phyloP scores from a whole-genome alignment of 2,797 vertebrate species.

The Takifugu rubripes region DNA sequence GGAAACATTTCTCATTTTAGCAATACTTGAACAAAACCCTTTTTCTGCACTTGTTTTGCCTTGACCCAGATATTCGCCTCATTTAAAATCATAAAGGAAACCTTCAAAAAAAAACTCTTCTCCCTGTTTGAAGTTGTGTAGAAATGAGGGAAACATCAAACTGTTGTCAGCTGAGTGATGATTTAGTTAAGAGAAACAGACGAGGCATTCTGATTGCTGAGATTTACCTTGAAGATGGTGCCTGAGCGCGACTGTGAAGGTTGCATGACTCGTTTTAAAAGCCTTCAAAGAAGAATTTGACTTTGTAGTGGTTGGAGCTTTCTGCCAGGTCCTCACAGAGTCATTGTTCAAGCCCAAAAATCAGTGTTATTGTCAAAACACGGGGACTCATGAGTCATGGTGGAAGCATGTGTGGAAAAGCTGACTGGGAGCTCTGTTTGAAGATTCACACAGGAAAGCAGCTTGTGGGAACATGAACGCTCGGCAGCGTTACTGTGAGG shows the following conservation, averaged over 20 bases:
- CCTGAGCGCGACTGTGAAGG: slow-evolving; percentile 59
- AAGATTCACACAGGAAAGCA: slow-evolving; percentile 10
- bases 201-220: slow-evolving; percentile 65
- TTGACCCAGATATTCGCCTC: slow-evolving; percentile 45
- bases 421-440: slow-evolving; percentile 58
- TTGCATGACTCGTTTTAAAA: slow-evolving; percentile 56
- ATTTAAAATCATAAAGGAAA: slow-evolving; percentile 24
- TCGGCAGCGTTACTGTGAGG: background rate
- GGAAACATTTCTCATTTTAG: slow-evolving; percentile 16
- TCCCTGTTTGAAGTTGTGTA: slow-evolving; percentile 8
- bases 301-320: slow-evolving; percentile 33
- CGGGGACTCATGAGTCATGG: slow-evolving; percentile 51
- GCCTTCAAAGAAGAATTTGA: slow-evolving; percentile 52
- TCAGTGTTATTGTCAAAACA: slow-evolving; percentile 63
- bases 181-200: slow-evolving; percentile 65
- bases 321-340: slow-evolving; percentile 56
- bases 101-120: slow-evolving; percentile 6
- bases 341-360: slow-evolving; percentile 57
- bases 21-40: too few species aligned
- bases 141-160: slow-evolving; percentile 31
- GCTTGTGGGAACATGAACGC: background rate
- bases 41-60: slow-evolving; percentile 23
- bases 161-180: slow-evolving; percentile 53
- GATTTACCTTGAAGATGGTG: slow-evolving; percentile 55
- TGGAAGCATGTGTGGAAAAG: slow-evolving; percentile 63